phyloP scores from a whole-genome alignment of 1,140 invertebrate species.

The Drosophila kikkawai region DNA sequence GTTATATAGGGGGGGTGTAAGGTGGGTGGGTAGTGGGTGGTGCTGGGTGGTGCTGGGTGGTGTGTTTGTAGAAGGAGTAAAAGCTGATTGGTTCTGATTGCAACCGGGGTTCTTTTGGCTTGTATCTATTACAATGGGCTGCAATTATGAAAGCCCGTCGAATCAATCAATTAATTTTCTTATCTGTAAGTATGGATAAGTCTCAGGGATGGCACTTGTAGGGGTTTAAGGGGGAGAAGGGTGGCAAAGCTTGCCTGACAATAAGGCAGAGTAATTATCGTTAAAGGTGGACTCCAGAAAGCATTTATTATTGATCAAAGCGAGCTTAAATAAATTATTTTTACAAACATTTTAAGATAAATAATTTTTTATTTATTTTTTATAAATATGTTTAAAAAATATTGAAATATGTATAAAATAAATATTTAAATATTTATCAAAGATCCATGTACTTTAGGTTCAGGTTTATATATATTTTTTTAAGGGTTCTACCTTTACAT shows the following conservation, averaged over 20 bases:
- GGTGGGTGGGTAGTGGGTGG: background rate
- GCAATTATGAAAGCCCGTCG: constrained; percentile 60
- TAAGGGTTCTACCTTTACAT: background rate
- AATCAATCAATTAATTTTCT: constrained; percentile 79
- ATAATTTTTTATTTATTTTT: too few relatives aligned
- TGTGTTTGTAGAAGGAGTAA: background rate
- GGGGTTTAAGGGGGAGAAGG: background rate
- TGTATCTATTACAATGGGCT: constrained; percentile 64
- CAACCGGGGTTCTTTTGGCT: constrained; percentile 41
- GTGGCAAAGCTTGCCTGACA: background rate
- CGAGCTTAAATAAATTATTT: too few relatives aligned
- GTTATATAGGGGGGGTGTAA: background rate
- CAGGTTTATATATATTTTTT: background rate
- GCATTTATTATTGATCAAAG: too few relatives aligned
- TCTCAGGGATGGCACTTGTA: background rate
- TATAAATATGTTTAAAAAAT: too few relatives aligned
- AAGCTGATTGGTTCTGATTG: constrained; percentile 14
- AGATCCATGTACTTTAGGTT: too few relatives aligned
- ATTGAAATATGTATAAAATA: too few relatives aligned
- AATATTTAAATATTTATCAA: too few relatives aligned
- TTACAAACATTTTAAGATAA: background rate
- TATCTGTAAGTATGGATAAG: constrained; percentile 55
- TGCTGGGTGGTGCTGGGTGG: background rate
- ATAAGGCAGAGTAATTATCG: background rate
- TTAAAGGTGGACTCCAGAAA: background rate